Percentiles rank a stretch among this genome's conserved stretches.
Evolutionary conservation across 2,888 invertebrate genomes (phyloP).

Genomic region (Nymphalis c-album): DNA sequence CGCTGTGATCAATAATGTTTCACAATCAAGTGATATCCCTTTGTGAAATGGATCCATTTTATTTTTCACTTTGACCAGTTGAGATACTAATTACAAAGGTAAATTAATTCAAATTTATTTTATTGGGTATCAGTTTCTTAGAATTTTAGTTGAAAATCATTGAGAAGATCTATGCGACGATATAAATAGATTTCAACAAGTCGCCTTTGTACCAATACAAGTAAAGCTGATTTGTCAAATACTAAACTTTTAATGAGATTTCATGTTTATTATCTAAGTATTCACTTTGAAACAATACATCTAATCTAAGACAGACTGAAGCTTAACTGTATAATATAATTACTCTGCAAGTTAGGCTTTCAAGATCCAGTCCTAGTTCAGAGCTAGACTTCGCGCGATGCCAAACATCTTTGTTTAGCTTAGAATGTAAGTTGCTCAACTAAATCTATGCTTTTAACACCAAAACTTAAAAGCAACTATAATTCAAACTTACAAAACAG

Average conservation of each 20-base stretch:
- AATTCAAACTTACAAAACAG: neutral
- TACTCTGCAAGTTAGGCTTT: constrained; percentile 20
- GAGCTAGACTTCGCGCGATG: constrained; percentile 18
- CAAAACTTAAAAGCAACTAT: constrained; percentile 24
- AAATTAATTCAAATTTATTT: too few relatives aligned
- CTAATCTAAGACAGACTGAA: neutral
- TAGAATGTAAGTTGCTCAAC: constrained; percentile 23
- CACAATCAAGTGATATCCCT: neutral
- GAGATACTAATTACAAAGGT: neutral
- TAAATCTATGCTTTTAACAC: constrained; percentile 18
- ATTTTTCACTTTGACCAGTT: neutral
- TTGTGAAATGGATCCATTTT: neutral
- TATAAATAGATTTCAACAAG: too few relatives aligned
- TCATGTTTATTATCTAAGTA: neutral
- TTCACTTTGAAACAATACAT: neutral
- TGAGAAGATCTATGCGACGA: too few relatives aligned
- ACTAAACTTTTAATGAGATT: neutral
- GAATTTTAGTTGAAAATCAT: too few relatives aligned
- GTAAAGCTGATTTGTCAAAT: too few relatives aligned
- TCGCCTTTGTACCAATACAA: too few relatives aligned
- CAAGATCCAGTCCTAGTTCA: constrained; percentile 28
- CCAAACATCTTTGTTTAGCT: constrained; percentile 32
- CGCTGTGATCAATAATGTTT: neutral
- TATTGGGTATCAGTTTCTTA: too few relatives aligned
- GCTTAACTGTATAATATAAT: constrained; percentile 16